Evolutionary conservation across 1,140 invertebrate species (phyloP), one percentile per base, ranked within the genome.

Genomic region (Drosophila micromelanica): DNA sequence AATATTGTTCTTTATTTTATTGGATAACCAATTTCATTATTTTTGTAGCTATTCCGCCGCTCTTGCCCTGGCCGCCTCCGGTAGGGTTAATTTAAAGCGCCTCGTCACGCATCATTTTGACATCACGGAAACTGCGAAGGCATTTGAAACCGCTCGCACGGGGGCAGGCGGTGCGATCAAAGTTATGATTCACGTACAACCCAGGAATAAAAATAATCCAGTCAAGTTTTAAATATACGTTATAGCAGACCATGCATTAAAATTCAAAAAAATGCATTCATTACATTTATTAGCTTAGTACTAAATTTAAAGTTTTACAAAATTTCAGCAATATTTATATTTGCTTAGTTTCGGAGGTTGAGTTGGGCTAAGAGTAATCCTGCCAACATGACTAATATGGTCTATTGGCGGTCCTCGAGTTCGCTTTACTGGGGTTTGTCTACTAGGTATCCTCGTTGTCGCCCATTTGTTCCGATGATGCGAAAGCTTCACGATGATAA

Each of bases 61-160:
- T 0, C 92, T 99, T 63, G 94, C 96, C 1, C 94, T 99, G 92
- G 94, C 99, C 3, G 94, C 97, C 1, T 95, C 95, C 61, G 96
- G 97, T 2, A 95, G 95, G 92, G 94, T 98, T 3, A 94, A 99
- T 91, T 95, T 98, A 0, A 98, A 97, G 84, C 95, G 96, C 3
- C 92, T 99, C 35, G 96, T 99, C 12, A 98, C 98, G 1, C 98
- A 99, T 92, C 95, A 97, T 87, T 99, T 95, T 91, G 94, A 94
- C 56, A 93, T 99, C 1, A 97, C 98, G 80, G 95, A 99, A 57
- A 95, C 97, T 0, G 69, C 95, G 0, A 93, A 98, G 91, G 98
- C 98, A 0, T 99, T 99, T 92, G 95, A 99, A 79, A 95, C 95
- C 3, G 95, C 97, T 0, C 95, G 94, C 73, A 94, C 94, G 46